Evolutionary conservation across 2,113 vertebrate genomes (phyloP), one percentile per base, ranked within the genome.

Genomic region (Hypomesus transpacificus): DNA sequence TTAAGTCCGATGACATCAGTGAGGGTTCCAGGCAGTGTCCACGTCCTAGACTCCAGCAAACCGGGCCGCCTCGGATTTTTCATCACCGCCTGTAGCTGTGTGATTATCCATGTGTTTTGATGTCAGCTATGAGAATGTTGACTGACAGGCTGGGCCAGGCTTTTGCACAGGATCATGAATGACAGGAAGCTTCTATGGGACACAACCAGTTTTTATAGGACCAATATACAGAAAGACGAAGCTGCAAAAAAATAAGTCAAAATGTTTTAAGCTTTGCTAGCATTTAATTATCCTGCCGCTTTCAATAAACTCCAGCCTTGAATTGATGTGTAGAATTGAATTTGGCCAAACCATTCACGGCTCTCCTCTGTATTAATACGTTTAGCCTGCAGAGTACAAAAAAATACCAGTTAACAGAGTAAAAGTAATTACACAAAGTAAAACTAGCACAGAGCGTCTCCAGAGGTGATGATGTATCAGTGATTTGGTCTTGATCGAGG

Each of bases 91-190:
- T 88, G 77, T 80, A 75, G 81, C 59, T 16, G 56, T 54, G 68
- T 70, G 82, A 90, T 92, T 89, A 87, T 89, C 79, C 59, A 79
- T 67, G 79, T 78, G 71, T 86, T 89, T 90, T 87, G 78, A 87
- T 87, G 83, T 83, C 28, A 76, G 82, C 79, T 61, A 59, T 84
- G 79, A 78, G 78, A 75, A 78, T 64, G 81, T 78, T 88, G 90
- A 91, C 62, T 89, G 91, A 89, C 89, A 84, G 85, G 69, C 74
- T 61, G 13, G 68, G 82, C 64, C 75, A 17, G 75, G 72, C 70
- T 53, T 67, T 75, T 78, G 77, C 62, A 73, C 39, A 63, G 5
- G 80, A 82, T 87, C 85, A 74, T 63, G 83, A 82, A 65, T 86
- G 85, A 87, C 84, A 86, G 83, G 79, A 73, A 75, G 70, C 24